Evolutionary conservation across 1,140 invertebrate species (phyloP), one percentile per base, ranked within the genome.

Genomic region (Archivesica marissinica): DNA sequence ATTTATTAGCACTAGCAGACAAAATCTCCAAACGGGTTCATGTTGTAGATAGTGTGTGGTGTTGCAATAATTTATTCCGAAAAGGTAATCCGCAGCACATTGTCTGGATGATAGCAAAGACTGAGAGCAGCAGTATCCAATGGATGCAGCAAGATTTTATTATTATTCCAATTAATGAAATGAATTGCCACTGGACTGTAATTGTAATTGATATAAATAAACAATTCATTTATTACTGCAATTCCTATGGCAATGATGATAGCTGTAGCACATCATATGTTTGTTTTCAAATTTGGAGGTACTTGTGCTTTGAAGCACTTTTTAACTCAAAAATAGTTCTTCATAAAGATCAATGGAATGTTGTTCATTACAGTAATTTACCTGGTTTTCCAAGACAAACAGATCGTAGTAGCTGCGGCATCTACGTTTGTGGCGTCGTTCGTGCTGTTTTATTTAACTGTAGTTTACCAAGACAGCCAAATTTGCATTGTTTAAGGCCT

Each of bases 111-210:
- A n/a, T 70, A 20, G 7, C 4, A 11, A 17, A 25, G n/a, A 6
- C 20, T n/a, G 33, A 70, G 30, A 39, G 66, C 28, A 70, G 30
- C 2, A 6, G 15, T 2, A 20, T n/a, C n/a, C n/a, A 9, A 7
- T 70, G 66, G 66, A 20, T 70, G 4, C 6, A 39, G 11, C n/a
- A 70, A 2, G 30, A 70, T 41, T 70, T 30, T 41, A 39, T 70
- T 6, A 25, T 70, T 70, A 70, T 70, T 4, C 66, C 66, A 25
- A 23, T 70, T 17, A 70, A 70, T 70, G 66, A 70, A 23, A 7
- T 3, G 41, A 70, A 39, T 33, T 2, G 2, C 20, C 66, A 70
- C 28, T 70, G 66, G 66, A 70, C 66, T 20, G 15, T 70, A 15
- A 2, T 70, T 6, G 66, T 70, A 2, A 44, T 70, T 7, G 66